These are phyloP conservation scores for Buceros bicornis DNA, from an alignment of 2,797 vertebrate genomes.

Conservation along the genomic window DNA sequence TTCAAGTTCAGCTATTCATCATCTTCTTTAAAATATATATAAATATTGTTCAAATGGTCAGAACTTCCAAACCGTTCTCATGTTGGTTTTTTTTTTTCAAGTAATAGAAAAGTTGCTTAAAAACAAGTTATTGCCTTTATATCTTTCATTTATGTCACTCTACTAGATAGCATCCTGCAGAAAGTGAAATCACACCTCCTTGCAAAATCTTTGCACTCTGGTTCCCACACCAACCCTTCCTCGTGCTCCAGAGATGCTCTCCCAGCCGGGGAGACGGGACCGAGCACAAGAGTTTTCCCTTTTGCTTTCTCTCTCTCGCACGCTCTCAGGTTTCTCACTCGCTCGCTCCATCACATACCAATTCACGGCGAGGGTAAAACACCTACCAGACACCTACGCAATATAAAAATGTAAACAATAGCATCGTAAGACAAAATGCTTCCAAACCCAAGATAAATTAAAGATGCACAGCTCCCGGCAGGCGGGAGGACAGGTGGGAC, in stretches of 20 bases:
- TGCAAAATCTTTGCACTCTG: neutral
- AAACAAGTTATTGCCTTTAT: conserved; percentile 74
- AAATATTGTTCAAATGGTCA: conserved; percentile 65
- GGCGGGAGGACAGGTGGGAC: neutral
- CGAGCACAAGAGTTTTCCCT: neutral
- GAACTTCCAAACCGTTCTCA: conserved; percentile 56
- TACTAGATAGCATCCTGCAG: conserved; percentile 58
- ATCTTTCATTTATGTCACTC: conserved; percentile 70
- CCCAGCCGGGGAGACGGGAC: neutral
- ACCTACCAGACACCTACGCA: neutral
- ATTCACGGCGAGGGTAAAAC: neutral
- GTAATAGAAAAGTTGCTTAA: conserved; percentile 75
- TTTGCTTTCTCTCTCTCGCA: neutral
- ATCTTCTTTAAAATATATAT: conserved; percentile 55
- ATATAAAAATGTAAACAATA: conserved; percentile 62
- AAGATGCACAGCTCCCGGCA: neutral
- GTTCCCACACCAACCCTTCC: neutral
- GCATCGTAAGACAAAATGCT: conserved; percentile 41
- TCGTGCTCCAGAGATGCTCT: neutral
- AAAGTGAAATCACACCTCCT: conserved; percentile 29
- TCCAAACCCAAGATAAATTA: neutral
- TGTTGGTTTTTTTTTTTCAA: conserved; percentile 56
- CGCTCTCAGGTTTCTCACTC: neutral
- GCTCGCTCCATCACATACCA: neutral
- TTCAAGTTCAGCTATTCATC: conserved; percentile 43